These are phyloP conservation scores for Cremastinae sp. DNA, from an alignment of 2,888 invertebrate species.

Conservation along the genomic window DNA sequence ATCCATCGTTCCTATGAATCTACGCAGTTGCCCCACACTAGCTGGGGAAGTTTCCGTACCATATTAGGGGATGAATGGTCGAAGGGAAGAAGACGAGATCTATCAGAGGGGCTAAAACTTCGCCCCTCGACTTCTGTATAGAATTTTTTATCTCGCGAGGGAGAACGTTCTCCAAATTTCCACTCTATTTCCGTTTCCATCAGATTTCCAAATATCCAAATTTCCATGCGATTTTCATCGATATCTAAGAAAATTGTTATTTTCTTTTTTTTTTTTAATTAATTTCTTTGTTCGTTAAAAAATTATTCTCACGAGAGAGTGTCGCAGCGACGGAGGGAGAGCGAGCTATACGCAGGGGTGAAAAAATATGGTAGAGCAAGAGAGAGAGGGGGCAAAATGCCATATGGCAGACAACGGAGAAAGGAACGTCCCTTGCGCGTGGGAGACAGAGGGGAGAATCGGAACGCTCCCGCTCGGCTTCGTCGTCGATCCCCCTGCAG, in stretches of 20 bases:
- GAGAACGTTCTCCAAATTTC: slow-evolving; percentile 3
- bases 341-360: slow-evolving; percentile 26
- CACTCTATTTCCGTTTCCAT: not conserved
- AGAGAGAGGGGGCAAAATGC: slow-evolving; percentile 66
- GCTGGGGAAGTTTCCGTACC: slow-evolving; percentile 57
- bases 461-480: slow-evolving; percentile 67
- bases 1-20: not conserved
- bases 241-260: not conserved
- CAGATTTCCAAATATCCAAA: not conserved
- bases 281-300: not conserved
- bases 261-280: not conserved
- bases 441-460: slow-evolving; percentile 70
- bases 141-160: slow-evolving; percentile 7
- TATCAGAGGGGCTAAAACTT: slow-evolving; percentile 47
- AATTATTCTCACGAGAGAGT: slow-evolving; percentile 10
- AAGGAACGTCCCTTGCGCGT: slow-evolving; percentile 68
- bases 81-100: slow-evolving; percentile 55
- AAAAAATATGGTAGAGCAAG: slow-evolving; percentile 34
- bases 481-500: slow-evolving; percentile 34
- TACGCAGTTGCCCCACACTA: slow-evolving; percentile 19
- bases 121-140: slow-evolving; percentile 29
- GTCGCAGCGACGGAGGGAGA: slow-evolving; percentile 41
- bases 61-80: slow-evolving; percentile 72
- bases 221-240: not conserved
- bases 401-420: slow-evolving; percentile 75